These are phyloP conservation scores for Sander lucioperca DNA, from an alignment of 2,113 vertebrate species.

Conservation along the genomic window DNA sequence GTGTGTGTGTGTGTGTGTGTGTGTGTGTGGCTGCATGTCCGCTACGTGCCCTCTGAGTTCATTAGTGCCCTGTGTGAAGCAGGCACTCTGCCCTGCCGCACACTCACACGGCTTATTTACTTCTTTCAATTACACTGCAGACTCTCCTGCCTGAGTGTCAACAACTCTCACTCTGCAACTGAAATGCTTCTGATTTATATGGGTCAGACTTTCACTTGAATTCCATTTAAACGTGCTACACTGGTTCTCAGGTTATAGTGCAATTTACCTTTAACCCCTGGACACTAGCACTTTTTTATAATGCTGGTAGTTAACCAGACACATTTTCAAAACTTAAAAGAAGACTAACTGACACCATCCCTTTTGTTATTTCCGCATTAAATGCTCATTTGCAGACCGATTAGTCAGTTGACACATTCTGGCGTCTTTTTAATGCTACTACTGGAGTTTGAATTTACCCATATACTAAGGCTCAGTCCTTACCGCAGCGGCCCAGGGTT, in stretches of 20 bases:
- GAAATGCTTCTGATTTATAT: background rate
- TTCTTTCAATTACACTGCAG: background rate
- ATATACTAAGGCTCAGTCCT: too few species aligned
- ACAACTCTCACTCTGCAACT: background rate
- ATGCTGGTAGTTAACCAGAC: too few species aligned
- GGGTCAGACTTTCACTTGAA: background rate
- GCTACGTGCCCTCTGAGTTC: slow-evolving; percentile 48
- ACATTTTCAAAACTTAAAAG: background rate
- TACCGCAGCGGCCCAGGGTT: too few species aligned
- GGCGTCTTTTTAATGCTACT: background rate
- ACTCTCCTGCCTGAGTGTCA: slow-evolving; percentile 3
- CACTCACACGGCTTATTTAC: slow-evolving; percentile 25
- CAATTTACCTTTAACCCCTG: background rate
- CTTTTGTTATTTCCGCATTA: background rate
- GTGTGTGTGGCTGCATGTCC: slow-evolving; percentile 18
- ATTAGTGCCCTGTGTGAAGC: slow-evolving; percentile 60
- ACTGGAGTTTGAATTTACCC: background rate
- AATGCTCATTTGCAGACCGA: background rate
- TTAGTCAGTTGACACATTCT: background rate
- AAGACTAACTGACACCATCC: background rate
- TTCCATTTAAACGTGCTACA: background rate
- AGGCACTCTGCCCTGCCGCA: slow-evolving; percentile 46
- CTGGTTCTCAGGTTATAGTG: background rate
- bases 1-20: background rate
- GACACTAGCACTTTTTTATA: background rate